phyloP scores from a whole-genome alignment of 2,797 vertebrate genomes.

The Rhadinocentrus ornatus region DNA sequence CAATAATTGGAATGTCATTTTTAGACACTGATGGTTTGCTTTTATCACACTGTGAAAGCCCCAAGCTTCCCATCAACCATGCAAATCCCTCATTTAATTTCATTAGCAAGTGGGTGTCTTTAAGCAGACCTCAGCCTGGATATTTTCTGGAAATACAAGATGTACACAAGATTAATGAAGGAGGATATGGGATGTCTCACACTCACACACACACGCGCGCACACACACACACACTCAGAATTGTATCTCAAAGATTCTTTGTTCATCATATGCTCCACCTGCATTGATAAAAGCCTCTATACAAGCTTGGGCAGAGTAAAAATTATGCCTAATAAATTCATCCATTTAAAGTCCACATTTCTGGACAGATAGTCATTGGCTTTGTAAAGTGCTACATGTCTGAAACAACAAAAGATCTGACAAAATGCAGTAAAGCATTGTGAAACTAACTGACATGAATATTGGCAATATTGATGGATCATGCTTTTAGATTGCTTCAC shows the following conservation, averaged over 20 bases:
- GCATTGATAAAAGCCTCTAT: constrained; percentile 35
- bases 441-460: constrained; percentile 33
- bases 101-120: constrained; percentile 28
- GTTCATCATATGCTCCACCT: constrained; percentile 35
- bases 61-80: constrained; percentile 28
- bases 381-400: constrained; percentile 17
- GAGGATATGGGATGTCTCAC: constrained; percentile 15
- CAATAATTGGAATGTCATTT: constrained; percentile 51
- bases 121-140: constrained; percentile 28
- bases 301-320: constrained; percentile 10
- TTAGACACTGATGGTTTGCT: constrained; percentile 15
- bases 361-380: constrained; percentile 26
- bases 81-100: constrained; percentile 36
- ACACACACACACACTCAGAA: background rate
- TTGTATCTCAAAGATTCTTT: constrained; percentile 30
- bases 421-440: constrained; percentile 23
- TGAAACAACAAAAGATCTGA: constrained; percentile 14
- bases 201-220: background rate
- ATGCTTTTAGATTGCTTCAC: constrained; percentile 40
- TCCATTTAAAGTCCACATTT: constrained; percentile 7
- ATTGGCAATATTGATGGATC: constrained; percentile 63
- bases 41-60: constrained; percentile 23
- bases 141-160: constrained; percentile 27
- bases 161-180: background rate
- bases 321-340: constrained; percentile 25